These are phyloP conservation scores for Tricholauxania praeusta DNA, from an alignment of 2,888 invertebrate genomes.

Conservation along the genomic window DNA sequence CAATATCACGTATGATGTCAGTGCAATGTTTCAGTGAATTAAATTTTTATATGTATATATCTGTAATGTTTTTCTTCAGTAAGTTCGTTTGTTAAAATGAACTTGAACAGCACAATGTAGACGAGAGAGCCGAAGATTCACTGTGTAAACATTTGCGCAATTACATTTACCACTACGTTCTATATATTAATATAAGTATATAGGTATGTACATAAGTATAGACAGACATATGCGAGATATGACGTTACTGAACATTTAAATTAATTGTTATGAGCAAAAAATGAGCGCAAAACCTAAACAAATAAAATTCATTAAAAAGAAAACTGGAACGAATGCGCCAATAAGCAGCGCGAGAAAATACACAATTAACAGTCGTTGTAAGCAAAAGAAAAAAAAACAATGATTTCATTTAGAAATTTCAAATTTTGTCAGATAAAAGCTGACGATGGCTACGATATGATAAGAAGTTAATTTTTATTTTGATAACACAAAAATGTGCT, in stretches of 20 bases:
- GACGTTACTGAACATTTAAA: not conserved
- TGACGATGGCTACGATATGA: not conserved
- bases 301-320: not conserved
- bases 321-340: conserved; percentile 29
- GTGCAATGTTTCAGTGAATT: too few relatives aligned
- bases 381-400: not conserved
- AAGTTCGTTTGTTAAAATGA: too few relatives aligned
- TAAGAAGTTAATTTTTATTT: too few relatives aligned
- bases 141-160: too few relatives aligned
- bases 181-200: too few relatives aligned
- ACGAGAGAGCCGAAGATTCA: too few relatives aligned
- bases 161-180: too few relatives aligned
- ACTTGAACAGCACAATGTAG: too few relatives aligned
- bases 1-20: too few relatives aligned
- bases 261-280: conserved; percentile 1
- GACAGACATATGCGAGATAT: not conserved
- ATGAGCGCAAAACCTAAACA: conserved; percentile 15
- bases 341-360: conserved; percentile 7
- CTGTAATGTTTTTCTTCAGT: too few relatives aligned
- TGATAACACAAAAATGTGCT: too few relatives aligned
- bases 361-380: not conserved
- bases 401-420: not conserved
- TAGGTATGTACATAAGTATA: not conserved
- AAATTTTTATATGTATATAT: too few relatives aligned
- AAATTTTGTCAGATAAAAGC: conserved; percentile 9